Percentiles rank a stretch among this genome's conserved stretches.
Evolutionary conservation across 1,140 invertebrate genomes (phyloP).

Genomic region (Ericerus pela): DNA sequence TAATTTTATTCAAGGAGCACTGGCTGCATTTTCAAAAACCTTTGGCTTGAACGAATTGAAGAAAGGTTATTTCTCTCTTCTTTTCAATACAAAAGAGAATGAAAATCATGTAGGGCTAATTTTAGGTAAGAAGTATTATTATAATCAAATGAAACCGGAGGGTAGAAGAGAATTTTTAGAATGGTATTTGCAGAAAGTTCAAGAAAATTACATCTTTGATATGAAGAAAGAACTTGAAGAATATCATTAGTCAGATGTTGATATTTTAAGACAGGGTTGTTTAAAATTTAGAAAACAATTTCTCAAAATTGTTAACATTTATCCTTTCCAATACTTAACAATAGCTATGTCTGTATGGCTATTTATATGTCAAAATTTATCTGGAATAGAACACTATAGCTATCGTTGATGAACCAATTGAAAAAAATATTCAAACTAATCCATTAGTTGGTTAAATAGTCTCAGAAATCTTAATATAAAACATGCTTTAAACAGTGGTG

Average conservation of each 20-base stretch:
- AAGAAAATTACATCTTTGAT: constrained; percentile 13
- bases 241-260: constrained; percentile 15
- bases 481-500: not conserved
- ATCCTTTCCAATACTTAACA: constrained; percentile 7
- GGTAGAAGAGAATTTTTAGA: constrained; percentile 11
- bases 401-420: not conserved
- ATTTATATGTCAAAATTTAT: constrained; percentile 2
- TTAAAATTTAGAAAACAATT: constrained; percentile 13
- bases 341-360: constrained; percentile 11
- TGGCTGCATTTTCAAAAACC: constrained; percentile 3
- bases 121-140: constrained; percentile 12
- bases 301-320: constrained; percentile 7
- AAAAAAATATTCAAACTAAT: constrained; percentile 4
- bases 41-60: constrained; percentile 14
- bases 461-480: not conserved
- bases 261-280: constrained; percentile 14
- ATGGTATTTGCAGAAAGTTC: constrained; percentile 13
- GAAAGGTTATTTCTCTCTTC: constrained; percentile 14
- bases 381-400: not conserved
- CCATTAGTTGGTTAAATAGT: not conserved
- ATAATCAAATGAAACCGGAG: constrained; percentile 13
- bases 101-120: constrained; percentile 14
- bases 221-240: constrained; percentile 13
- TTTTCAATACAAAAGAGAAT: constrained; percentile 13
- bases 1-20: not conserved